Evolutionary conservation across 1,140 invertebrate genomes (phyloP).

Genomic region (Drosophila ambigua): DNA sequence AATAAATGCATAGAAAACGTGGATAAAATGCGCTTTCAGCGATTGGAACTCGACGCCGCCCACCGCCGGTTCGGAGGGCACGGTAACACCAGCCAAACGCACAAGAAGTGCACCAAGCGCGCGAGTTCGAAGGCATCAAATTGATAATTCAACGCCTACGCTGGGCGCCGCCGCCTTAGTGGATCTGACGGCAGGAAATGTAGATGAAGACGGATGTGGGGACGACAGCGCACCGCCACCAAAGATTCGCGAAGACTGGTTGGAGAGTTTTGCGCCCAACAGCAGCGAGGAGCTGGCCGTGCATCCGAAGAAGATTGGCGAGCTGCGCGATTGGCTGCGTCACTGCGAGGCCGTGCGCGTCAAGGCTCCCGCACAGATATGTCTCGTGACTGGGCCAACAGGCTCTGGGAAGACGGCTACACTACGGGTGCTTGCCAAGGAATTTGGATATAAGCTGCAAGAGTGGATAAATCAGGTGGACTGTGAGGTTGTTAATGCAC

Average conservation of each 20-base stretch:
- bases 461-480: slow-evolving; percentile 91
- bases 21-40: slow-evolving; percentile 63
- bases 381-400: slow-evolving; percentile 89
- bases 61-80: not conserved
- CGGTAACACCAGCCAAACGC: slow-evolving; percentile 30
- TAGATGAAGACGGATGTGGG: slow-evolving; percentile 1
- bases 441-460: slow-evolving; percentile 85
- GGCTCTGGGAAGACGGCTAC: slow-evolving; percentile 89
- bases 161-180: slow-evolving; percentile 12
- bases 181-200: slow-evolving; percentile 38
- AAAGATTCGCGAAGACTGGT: slow-evolving; percentile 83
- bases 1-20: slow-evolving; percentile 46
- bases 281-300: slow-evolving; percentile 86
- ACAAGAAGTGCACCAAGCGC: slow-evolving; percentile 39
- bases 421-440: slow-evolving; percentile 86
- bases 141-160: not conserved
- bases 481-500: slow-evolving; percentile 61
- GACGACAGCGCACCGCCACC: not conserved
- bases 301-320: slow-evolving; percentile 87
- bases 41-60: slow-evolving; percentile 37
- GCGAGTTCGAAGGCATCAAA: slow-evolving; percentile 4
- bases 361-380: slow-evolving; percentile 85
- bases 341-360: slow-evolving; percentile 71
- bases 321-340: slow-evolving; percentile 86
- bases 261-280: slow-evolving; percentile 85